Percentiles rank a stretch among this genome's conserved stretches.
Evolutionary conservation across 2,113 vertebrate genomes (phyloP).

Genomic region (Psittacara wagleri): DNA sequence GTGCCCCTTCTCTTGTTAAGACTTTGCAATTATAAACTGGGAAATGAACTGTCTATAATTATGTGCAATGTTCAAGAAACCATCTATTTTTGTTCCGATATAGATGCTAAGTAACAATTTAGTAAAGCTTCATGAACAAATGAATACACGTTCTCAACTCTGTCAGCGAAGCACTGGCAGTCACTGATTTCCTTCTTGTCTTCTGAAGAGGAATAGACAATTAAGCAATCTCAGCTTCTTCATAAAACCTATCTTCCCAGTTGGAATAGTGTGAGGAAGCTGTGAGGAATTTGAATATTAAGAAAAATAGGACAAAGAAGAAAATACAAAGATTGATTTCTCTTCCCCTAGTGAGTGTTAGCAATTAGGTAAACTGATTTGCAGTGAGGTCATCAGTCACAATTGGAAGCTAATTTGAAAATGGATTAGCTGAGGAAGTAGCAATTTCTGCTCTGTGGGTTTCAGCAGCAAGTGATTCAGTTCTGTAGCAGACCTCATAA

Average conservation of each 20-base stretch:
- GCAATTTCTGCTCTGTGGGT: constrained; percentile 71
- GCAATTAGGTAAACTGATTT: constrained; percentile 70
- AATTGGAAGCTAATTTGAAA: constrained; percentile 79
- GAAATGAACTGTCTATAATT: not conserved
- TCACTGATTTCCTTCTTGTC: not conserved
- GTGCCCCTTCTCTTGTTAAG: not conserved
- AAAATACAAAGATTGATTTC: constrained; percentile 48
- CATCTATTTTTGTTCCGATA: not conserved
- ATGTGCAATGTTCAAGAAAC: not conserved
- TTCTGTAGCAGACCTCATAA: constrained; percentile 71
- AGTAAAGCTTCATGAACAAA: not conserved
- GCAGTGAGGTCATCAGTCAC: constrained; percentile 73
- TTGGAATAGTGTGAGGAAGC: not conserved
- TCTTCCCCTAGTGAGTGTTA: constrained; percentile 48
- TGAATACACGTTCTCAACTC: not conserved
- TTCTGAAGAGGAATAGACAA: not conserved
- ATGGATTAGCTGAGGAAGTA: constrained; percentile 73
- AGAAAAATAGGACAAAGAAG: not conserved
- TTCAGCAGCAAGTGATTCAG: constrained; percentile 60
- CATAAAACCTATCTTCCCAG: constrained; percentile 25
- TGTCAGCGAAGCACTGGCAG: not conserved
- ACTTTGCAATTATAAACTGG: not conserved
- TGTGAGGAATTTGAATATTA: not conserved
- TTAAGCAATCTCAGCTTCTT: constrained; percentile 24
- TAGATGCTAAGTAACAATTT: not conserved